Percentiles rank a stretch among this genome's conserved stretches.
Conservation (phyloP, 1,140 invertebrate species). For the Zaprionus ghesquierei region DNA sequence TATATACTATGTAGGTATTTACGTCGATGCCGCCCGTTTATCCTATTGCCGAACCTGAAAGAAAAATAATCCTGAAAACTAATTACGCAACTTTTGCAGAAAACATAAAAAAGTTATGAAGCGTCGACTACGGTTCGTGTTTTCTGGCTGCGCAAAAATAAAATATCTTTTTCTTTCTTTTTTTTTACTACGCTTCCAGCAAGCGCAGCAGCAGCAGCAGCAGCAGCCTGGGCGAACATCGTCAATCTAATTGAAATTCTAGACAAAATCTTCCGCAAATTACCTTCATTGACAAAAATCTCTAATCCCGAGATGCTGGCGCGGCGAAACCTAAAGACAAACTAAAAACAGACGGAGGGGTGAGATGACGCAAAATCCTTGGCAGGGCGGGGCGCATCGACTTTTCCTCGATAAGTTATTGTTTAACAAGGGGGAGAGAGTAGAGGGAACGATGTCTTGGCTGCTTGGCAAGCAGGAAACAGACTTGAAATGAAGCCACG, state of each 20-base stretch:
- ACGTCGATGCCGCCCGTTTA: not conserved
- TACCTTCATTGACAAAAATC: constrained; percentile 82
- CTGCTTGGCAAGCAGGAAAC: constrained; percentile 28
- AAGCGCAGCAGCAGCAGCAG: no score
- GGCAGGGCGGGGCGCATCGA: constrained; percentile 4
- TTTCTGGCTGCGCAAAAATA: no score
- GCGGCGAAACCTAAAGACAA: constrained; percentile 52
- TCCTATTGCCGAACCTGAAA: not conserved
- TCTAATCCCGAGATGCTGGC: constrained; percentile 63
- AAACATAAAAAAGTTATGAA: constrained; percentile 9
- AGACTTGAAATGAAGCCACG: constrained; percentile 44
- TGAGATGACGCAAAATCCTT: constrained; percentile 2
- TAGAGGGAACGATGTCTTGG: not conserved
- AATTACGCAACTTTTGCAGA: constrained; percentile 21
- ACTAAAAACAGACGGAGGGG: constrained; percentile 14
- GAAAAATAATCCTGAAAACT: constrained; percentile 30
- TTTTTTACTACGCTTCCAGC: not conserved
- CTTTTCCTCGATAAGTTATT: constrained; percentile 52
- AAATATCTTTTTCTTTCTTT: constrained; percentile 1
- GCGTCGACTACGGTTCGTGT: no score
- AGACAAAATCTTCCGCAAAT: constrained; percentile 82
- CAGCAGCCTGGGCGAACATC: constrained; percentile 58
- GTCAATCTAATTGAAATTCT: constrained; percentile 82
- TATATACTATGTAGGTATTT: not conserved
- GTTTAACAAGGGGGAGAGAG: constrained; percentile 10